phyloP scores from a whole-genome alignment of 2,888 invertebrate species.

The Chrysolina oricalcia region DNA sequence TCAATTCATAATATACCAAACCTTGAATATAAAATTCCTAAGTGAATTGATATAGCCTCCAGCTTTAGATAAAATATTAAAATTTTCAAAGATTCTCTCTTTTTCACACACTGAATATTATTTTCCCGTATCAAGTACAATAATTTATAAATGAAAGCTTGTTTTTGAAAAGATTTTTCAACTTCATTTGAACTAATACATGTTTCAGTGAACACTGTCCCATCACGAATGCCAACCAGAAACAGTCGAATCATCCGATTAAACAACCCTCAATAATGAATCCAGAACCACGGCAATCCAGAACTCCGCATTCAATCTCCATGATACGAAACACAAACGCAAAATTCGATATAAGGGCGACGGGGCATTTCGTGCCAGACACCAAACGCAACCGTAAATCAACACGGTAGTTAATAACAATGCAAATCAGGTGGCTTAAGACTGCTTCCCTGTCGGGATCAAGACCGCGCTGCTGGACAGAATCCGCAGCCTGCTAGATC shows the following conservation, averaged over 20 bases:
- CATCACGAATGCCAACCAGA: not conserved
- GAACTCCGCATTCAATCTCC: not conserved
- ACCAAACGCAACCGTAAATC: constrained; percentile 62
- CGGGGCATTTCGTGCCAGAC: constrained; percentile 37
- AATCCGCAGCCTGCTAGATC: constrained; percentile 7
- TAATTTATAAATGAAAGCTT: too few species aligned
- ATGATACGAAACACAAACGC: constrained; percentile 31
- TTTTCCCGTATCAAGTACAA: too few species aligned
- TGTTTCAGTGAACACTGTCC: too few species aligned
- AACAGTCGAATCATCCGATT: not conserved
- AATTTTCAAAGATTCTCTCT: too few species aligned
- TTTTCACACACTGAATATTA: too few species aligned
- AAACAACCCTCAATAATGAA: not conserved
- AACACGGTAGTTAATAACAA: constrained; percentile 67
- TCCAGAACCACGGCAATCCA: not conserved
- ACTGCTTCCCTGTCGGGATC: constrained; percentile 59
- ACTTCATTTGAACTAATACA: too few species aligned
- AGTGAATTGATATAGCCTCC: too few species aligned
- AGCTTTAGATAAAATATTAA: too few species aligned
- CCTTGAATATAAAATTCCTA: too few species aligned
- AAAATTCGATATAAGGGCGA: constrained; percentile 47
- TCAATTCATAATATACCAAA: too few species aligned
- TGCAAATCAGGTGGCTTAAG: constrained; percentile 68
- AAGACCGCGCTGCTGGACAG: constrained; percentile 41
- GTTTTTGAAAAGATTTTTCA: too few species aligned